These are phyloP conservation scores for Cirrhinus molitorella DNA, from an alignment of 2,797 vertebrate genomes.

Conservation along the genomic window DNA sequence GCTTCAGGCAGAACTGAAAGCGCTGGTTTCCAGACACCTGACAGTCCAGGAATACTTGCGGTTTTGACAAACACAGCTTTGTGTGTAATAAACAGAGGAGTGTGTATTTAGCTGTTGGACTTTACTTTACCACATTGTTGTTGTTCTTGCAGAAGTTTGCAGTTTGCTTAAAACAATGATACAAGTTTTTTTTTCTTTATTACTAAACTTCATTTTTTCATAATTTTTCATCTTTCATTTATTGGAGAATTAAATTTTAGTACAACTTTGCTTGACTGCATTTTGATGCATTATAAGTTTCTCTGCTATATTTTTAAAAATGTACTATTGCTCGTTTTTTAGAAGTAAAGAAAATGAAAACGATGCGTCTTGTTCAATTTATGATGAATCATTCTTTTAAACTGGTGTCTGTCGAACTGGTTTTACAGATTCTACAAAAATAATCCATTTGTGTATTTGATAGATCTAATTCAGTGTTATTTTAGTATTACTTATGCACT, in stretches of 20 bases:
- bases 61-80: slow-evolving; percentile 18
- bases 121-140: not conserved
- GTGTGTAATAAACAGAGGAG: not conserved
- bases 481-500: not conserved
- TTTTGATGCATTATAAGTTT: not conserved
- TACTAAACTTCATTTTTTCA: not conserved
- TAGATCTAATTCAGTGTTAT: not conserved
- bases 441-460: not conserved
- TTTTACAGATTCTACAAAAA: not conserved
- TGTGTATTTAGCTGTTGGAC: not conserved
- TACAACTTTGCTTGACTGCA: not conserved
- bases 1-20: slow-evolving; percentile 43
- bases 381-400: not conserved
- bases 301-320: not conserved
- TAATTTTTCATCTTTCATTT: no score
- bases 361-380: not conserved
- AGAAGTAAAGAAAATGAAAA: not conserved
- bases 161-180: not conserved
- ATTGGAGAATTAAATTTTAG: not conserved
- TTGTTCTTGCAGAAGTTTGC: not conserved
- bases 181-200: not conserved
- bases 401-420: not conserved
- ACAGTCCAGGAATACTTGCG: slow-evolving; percentile 13
- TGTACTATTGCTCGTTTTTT: not conserved
- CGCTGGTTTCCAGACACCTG: not conserved